phyloP scores from a whole-genome alignment of 1,140 invertebrate species.

The Mizuhopecten yessoensis region DNA sequence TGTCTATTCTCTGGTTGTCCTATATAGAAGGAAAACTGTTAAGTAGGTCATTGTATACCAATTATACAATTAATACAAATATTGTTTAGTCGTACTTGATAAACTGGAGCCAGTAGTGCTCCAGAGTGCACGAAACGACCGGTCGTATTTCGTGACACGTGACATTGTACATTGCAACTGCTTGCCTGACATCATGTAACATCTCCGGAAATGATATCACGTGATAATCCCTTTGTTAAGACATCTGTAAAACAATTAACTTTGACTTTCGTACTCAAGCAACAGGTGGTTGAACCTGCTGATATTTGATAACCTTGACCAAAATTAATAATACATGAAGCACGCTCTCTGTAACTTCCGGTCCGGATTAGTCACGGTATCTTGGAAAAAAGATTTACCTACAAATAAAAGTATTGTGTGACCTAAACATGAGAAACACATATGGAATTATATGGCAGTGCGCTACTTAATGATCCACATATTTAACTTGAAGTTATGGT shows the following conservation, averaged over 20 bases:
- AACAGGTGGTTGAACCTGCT: background rate
- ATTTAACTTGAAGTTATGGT: too few relatives aligned
- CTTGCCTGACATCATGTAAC: background rate
- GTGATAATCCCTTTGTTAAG: background rate
- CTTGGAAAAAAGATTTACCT: too few relatives aligned
- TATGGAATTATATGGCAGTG: background rate
- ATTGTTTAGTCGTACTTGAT: background rate
- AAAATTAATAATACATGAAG: background rate
- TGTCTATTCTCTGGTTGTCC: too few relatives aligned
- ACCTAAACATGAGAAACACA: background rate
- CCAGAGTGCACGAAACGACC: background rate
- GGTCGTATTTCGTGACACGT: background rate
- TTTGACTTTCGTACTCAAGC: too few relatives aligned
- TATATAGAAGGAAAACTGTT: too few relatives aligned
- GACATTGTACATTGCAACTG: background rate
- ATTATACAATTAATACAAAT: too few relatives aligned
- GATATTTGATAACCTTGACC: background rate
- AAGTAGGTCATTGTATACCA: too few relatives aligned
- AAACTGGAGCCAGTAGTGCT: background rate
- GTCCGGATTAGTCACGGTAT: background rate
- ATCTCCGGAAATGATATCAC: background rate
- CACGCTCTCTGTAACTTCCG: background rate
- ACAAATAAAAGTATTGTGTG: background rate
- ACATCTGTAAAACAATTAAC: too few relatives aligned
- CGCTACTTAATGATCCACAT: too few relatives aligned